Base-by-base conservation (phyloP, 2,888 invertebrate genomes). In the Ectemnius cavifrons region DNA sequence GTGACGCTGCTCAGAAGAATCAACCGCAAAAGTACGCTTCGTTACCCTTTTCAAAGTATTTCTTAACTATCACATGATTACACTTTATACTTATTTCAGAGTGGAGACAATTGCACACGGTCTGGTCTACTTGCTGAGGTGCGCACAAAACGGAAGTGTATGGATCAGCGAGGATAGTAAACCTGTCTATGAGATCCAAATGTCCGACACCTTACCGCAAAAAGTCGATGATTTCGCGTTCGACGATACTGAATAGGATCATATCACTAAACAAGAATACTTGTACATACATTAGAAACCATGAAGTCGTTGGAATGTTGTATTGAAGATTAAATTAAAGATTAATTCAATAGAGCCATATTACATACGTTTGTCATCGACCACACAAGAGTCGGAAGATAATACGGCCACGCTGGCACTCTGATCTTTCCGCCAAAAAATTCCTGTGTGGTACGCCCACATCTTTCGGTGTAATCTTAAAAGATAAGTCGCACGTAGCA, bases 161-260 rank as follows among this genome's bases (percentile, higher is more conserved):
- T 91, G 91, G 90, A 85, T 91, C 20, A 85, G 86, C 63, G 91
- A 91, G 67, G 85, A 89, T 45, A 86, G 84, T 6, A 85, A 90
- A 27, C 89, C 90, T 0, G 87, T 89, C 28, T 91, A 90, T 71
- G 89, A 89, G 63, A 84, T 89, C 60, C 86, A 86, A 69, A 73
- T 88, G 59, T 83, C 87, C 5, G 88, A 89, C 37, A 82, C 82
- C 23, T 60, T 89, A 23, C 89, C 89, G 0, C 73, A 74, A 1
- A 86, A 85, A 18, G 20, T 63, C 3, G 75, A 64, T 2, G 72
- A 71, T 23, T 0, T 52, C 0, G 14, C 49, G 0, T 0, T 27
- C 8, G 14, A 60, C 4, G 27, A 65, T 13, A 13, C 60, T 37
- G 63, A 59, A 13, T 23, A 46, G 6, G 47, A 18, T 28, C 45